These are phyloP conservation scores for Tuberolachnus salignus DNA, from an alignment of 2,888 invertebrate species.

Conservation along the genomic window DNA sequence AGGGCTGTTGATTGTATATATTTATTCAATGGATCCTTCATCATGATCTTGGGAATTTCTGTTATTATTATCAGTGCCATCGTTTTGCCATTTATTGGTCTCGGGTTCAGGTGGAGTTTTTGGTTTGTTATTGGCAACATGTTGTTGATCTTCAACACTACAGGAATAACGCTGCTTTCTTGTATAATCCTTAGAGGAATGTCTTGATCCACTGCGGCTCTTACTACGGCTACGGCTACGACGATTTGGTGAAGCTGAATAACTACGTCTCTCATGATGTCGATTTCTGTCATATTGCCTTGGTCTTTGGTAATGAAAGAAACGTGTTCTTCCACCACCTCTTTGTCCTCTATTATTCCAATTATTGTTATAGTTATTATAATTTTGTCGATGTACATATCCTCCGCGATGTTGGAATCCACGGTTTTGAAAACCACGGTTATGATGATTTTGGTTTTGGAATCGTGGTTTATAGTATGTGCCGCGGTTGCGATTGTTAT, in stretches of 20 bases:
- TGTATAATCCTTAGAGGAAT: slow-evolving; percentile 43
- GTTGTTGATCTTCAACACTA: slow-evolving; percentile 36
- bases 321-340: slow-evolving; percentile 59
- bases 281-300: slow-evolving; percentile 58
- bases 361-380: slow-evolving; percentile 59
- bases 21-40: slow-evolving; percentile 52
- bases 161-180: slow-evolving; percentile 53
- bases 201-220: slow-evolving; percentile 47
- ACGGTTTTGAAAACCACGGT: slow-evolving; percentile 67
- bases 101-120: slow-evolving; percentile 54
- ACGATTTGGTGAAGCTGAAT: slow-evolving; percentile 49
- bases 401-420: slow-evolving; percentile 63
- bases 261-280: slow-evolving; percentile 51
- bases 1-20: not conserved
- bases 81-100: slow-evolving; percentile 37
- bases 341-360: slow-evolving; percentile 61
- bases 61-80: slow-evolving; percentile 37
- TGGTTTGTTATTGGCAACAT: slow-evolving; percentile 39
- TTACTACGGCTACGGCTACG: slow-evolving; percentile 50
- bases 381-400: slow-evolving; percentile 59
- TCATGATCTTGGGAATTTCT: slow-evolving; percentile 50
- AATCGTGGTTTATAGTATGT: slow-evolving; percentile 81
- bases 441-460: slow-evolving; percentile 69
- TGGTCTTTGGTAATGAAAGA: slow-evolving; percentile 61
- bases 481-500: slow-evolving; percentile 72